Evolutionary conservation across 2,888 invertebrate species (phyloP).

Genomic region (Noctua comes): DNA sequence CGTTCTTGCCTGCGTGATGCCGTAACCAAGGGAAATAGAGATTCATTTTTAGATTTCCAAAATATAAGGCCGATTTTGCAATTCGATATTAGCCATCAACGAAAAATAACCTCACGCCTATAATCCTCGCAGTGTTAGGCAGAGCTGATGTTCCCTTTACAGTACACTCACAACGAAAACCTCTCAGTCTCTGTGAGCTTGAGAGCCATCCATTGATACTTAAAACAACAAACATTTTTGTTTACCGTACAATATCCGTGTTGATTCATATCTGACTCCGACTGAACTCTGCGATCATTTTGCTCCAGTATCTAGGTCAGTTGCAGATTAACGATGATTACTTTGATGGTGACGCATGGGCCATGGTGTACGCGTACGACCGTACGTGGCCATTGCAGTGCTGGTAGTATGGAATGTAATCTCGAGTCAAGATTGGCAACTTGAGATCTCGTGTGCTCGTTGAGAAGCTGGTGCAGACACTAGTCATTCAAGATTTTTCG

Average conservation of each 20-base stretch:
- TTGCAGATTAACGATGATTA: slow-evolving; percentile 7
- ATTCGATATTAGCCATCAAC: too few species aligned
- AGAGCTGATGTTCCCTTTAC: too few species aligned
- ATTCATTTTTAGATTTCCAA: too few species aligned
- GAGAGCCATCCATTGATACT: not conserved
- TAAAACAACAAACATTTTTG: slow-evolving; percentile 1
- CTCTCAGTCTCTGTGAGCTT: not conserved
- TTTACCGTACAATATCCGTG: not conserved
- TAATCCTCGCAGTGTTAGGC: not conserved
- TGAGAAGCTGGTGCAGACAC: too few species aligned
- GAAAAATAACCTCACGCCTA: too few species aligned
- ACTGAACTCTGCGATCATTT: slow-evolving; percentile 3
- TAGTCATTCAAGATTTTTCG: too few species aligned
- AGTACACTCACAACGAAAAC: not conserved
- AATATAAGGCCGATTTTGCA: too few species aligned
- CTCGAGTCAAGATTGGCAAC: not conserved
- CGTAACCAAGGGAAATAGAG: too few species aligned
- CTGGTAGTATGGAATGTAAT: not conserved
- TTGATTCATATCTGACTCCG: slow-evolving; percentile 8
- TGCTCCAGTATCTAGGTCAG: not conserved
- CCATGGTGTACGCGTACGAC: not conserved
- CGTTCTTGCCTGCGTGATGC: too few species aligned
- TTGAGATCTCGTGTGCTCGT: too few species aligned
- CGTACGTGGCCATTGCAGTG: not conserved
- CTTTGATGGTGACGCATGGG: not conserved